Conservation (phyloP, 1,140 invertebrate species). For the Drosophila subobscura region DNA sequence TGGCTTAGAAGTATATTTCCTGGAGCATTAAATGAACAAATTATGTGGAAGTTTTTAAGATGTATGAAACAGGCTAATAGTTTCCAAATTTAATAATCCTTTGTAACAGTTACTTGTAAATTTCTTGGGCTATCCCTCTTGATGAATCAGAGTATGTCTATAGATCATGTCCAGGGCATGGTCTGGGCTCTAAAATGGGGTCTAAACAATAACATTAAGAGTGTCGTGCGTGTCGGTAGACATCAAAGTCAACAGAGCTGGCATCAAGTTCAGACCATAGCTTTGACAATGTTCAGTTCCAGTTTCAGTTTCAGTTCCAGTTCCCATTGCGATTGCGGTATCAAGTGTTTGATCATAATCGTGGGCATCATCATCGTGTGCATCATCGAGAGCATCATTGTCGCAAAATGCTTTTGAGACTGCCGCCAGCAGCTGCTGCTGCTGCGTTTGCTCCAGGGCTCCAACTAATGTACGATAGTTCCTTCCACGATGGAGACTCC, state of each 20-base stretch:
- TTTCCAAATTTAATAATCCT: too few species aligned
- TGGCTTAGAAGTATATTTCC: constrained; percentile 35
- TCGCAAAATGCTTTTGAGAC: constrained; percentile 66
- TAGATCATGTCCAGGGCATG: constrained; percentile 17
- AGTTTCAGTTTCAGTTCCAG: constrained; percentile 33
- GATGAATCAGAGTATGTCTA: too few species aligned
- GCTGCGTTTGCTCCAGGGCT: neutral
- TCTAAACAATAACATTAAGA: constrained; percentile 37
- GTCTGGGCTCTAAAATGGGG: constrained; percentile 9
- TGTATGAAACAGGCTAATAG: neutral
- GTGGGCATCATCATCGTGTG: constrained; percentile 40
- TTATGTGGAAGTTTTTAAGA: neutral
- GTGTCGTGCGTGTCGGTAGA: constrained; percentile 71
- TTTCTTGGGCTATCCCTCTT: too few species aligned
- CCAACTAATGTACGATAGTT: constrained; percentile 16
- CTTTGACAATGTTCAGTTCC: constrained; percentile 9
- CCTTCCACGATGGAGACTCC: constrained; percentile 14
- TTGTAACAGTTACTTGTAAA: too few species aligned
- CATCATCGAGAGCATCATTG: constrained; percentile 16
- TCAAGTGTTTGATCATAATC: constrained; percentile 75
- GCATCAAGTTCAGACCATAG: constrained; percentile 14
- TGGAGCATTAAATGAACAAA: constrained; percentile 22
- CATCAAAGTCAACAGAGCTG: constrained; percentile 51
- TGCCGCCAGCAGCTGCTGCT: constrained; percentile 52
- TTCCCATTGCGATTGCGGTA: constrained; percentile 38